Evolutionary conservation across 2,888 invertebrate genomes (phyloP).

Genomic region (Ectemnius continuus): DNA sequence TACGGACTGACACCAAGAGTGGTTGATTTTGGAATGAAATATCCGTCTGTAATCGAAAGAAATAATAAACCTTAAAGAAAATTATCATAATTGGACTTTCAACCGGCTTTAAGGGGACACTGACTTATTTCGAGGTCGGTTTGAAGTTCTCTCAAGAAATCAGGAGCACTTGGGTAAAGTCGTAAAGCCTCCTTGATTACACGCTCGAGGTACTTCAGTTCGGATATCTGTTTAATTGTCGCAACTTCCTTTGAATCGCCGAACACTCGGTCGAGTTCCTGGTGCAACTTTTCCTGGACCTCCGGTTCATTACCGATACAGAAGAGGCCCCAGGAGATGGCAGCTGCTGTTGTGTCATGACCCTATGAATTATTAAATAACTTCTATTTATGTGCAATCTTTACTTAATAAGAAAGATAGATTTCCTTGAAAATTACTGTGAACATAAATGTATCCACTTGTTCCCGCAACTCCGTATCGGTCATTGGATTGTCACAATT

Average conservation of each 20-base stretch:
- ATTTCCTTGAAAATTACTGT: slow-evolving; percentile 77
- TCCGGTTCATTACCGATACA: slow-evolving; percentile 73
- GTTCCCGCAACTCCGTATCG: slow-evolving; percentile 82
- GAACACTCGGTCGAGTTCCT: background rate
- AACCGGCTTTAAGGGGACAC: background rate
- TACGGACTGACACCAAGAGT: background rate
- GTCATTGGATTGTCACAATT: slow-evolving; percentile 81
- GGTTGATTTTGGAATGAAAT: background rate
- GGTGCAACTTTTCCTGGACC: background rate
- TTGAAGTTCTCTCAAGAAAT: slow-evolving; percentile 77
- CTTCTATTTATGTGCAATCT: background rate
- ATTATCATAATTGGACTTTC: too few species aligned
- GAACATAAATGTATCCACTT: slow-evolving; percentile 88
- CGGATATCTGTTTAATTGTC: slow-evolving; percentile 71
- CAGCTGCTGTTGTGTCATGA: slow-evolving; percentile 80
- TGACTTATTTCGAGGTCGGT: slow-evolving; percentile 73
- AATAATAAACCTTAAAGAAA: background rate
- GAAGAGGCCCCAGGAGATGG: slow-evolving; percentile 79
- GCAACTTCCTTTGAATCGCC: slow-evolving; percentile 44
- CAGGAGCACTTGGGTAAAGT: slow-evolving; percentile 80
- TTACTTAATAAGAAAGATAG: background rate
- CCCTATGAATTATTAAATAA: slow-evolving; percentile 67
- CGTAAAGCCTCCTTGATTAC: slow-evolving; percentile 81
- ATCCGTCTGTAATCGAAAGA: background rate
- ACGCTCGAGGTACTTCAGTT: slow-evolving; percentile 80